Evolutionary conservation across 2,113 vertebrate species (phyloP), one percentile per base, ranked within the genome.

Genomic region (Sinocyclocheilus maitianheensis): DNA sequence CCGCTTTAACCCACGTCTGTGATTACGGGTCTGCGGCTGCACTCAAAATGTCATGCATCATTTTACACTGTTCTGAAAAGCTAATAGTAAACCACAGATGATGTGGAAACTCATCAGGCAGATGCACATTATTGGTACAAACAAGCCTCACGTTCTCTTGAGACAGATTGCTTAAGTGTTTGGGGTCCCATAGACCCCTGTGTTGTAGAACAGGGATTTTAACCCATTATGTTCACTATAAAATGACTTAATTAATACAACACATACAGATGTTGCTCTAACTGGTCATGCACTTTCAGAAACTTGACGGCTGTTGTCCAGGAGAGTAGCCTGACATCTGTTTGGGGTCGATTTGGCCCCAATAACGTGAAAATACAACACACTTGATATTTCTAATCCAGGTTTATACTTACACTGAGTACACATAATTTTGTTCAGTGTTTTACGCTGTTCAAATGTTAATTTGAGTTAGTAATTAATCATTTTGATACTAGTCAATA

Each of bases 1-100:
- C 90, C 90, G 91, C 86, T 92, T 91, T 90, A 93, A 94, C 93
- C 89, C 93, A 91, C 30, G 3, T 69, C 34, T 78, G 78, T 85
- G 76, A 78, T 78, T 85, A 69, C 76, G 26, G 89, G 76, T 63
- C 79, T 88, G 89, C 26, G 89, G 87, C 85, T 40, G 40, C 77
- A 78, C 87, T 46, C 84, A 48, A 76, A 74, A 71, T 86, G 79
- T 67, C 60, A 76, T 75, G 40, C 58, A 60, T 43, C 55, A 74
- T 75, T 85, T 80, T 85, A 48, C n/a, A 11, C n/a, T 48, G 62
- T 67, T 69, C 62, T 48, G 51, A 72, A 58, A 79, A 48, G 62
- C 58, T 40, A 53, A 63, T 63, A 72, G 46, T 37, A 55, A 40
- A 34, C 69, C 78, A 18, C 77, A 74, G 51, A 85, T 72, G 65